A percentile compares a stretch with the other conserved stretches of the same genome.
These are phyloP conservation scores for Parnassius smintheus DNA, from an alignment of 2,888 invertebrate genomes.

Conservation along the genomic window DNA sequence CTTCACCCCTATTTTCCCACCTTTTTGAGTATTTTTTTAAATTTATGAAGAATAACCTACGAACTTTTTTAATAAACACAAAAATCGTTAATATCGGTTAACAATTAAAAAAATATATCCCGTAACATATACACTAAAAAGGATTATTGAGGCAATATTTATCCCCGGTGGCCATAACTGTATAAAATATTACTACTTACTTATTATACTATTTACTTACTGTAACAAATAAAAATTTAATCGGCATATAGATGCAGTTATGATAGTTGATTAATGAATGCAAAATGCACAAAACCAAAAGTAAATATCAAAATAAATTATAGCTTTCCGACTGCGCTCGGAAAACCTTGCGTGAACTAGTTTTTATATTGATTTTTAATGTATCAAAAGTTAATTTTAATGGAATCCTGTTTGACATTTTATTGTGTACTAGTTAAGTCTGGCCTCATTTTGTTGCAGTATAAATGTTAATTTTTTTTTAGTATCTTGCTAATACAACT, in stretches of 20 bases:
- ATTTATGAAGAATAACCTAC: too few species aligned
- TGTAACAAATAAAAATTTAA: background rate
- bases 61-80: too few species aligned
- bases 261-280: conserved; percentile 9
- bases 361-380: background rate
- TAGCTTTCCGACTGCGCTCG: background rate
- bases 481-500: too few species aligned
- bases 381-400: background rate
- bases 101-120: too few species aligned
- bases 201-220: background rate
- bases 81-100: too few species aligned
- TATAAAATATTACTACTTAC: background rate
- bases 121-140: too few species aligned
- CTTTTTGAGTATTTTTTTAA: too few species aligned
- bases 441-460: background rate
- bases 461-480: too few species aligned
- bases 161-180: too few species aligned
- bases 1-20: too few species aligned
- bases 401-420: background rate
- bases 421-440: background rate
- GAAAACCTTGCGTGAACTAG: background rate
- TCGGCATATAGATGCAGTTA: background rate
- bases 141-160: too few species aligned
- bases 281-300: background rate
- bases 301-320: background rate